Base-by-base conservation (phyloP, 2,888 invertebrate species). In the Nowickia ferox region DNA sequence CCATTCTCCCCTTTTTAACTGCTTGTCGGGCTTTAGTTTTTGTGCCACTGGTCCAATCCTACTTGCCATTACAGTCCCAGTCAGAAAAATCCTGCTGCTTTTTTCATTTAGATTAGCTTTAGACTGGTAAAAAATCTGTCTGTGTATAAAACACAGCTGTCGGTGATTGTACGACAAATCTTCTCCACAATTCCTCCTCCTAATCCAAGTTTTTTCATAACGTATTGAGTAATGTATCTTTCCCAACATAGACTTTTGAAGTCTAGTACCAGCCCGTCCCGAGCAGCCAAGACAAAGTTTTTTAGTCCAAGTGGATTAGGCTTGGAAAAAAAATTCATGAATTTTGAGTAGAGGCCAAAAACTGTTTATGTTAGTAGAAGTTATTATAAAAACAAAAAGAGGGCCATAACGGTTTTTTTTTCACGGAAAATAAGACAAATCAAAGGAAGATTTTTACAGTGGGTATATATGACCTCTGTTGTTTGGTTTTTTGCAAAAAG, bases 251-350 rank as follows among this genome's bases (percentile, higher is more conserved):
- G 9, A 90, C 84, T n/a, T 65, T 88, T 83, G 78, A 90, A 89
- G 48, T 90, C 89, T 42, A 89, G 69, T 46, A 90, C 89, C 9
- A 90, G 75, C 4, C 89, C 88, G 48, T 87, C 77, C 57, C 87
- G 84, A n/a, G 89, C 79, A 72, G 89, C 88, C 63, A 87, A 74
- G 9, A 90, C 89, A 88, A 91, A 90, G 84, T 89, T 90, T 87
- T 90, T 91, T 38, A 91, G 84, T 38, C 89, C 89, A 30, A 65
- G 38, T 68, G 68, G 17, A 40, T 38, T 68, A 38, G 65, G 46
- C 30, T 66, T 66, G 9, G 46, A 8, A n/a, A n/a, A n/a, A n/a
- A n/a, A n/a, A n/a, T n/a, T n/a, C n/a, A n/a, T n/a, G n/a, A n/a
- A n/a, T n/a, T n/a, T n/a, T n/a, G n/a, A n/a, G n/a, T n/a, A n/a